Base-by-base conservation (phyloP, 2,113 vertebrate species). In the Scomber japonicus region DNA sequence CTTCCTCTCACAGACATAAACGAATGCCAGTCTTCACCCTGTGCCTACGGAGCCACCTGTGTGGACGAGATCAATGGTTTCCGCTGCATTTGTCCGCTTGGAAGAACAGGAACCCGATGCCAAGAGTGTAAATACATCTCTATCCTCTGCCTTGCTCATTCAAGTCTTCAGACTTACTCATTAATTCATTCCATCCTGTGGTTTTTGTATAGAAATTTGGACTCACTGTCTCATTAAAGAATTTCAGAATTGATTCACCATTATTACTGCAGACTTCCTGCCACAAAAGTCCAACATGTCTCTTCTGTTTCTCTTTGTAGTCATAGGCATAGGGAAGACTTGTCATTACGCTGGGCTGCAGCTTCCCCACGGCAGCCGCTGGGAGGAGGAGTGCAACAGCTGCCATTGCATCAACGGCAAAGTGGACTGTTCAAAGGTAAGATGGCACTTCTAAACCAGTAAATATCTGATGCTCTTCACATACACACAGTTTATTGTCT, bases 21-120 rank as follows among this genome's bases (percentile, higher is more conserved):
- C 3, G 98, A 99, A 91, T 99, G 98, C 90, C 98, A 98, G 94
- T 99, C 98, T 1, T 97, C 97, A 0, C 98, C 98, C 6, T 99
- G 98, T 65, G 96, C 97, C 14, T 98, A 98, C 0, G 98, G 97
- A 56, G 96, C 98, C 89, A 98, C 97, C 1, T 99, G 98, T 24
- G 95, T 99, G 88, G 98, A 99, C 16, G 96, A 98, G 93, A 98
- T 99, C 89, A 97, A 98, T 0, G 97, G 97, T 12, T 99, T 96
- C 71, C 95, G 95, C 68, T 99, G 98, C 78, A 94, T 94, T 86
- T 99, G 98, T 90, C 98, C 98, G 0, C 95, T 96, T 0, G 97
- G 98, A 17, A 95, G 97, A 88, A 91, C 96, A 0, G 97, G 97
- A 65, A 74, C 93, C 4, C 93, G 96, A 54, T 99, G 98, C 91